These are phyloP conservation scores for Pantelozetes paolii DNA, from an alignment of 2,888 invertebrate genomes.

Conservation along the genomic window DNA sequence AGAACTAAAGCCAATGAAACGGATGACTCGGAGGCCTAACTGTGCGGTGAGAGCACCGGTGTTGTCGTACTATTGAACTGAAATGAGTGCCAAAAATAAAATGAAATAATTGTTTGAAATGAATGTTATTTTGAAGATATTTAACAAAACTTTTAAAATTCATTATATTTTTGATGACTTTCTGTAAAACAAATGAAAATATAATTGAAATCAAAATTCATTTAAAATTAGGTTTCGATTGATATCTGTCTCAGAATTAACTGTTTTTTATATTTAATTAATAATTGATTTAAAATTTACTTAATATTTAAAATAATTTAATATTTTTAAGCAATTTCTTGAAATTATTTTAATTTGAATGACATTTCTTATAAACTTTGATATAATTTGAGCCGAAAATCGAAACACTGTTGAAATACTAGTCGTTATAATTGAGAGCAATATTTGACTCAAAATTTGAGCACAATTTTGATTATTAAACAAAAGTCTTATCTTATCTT, in stretches of 20 bases:
- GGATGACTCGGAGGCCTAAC: slow-evolving; percentile 21
- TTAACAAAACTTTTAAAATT: neutral
- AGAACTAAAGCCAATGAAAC: neutral
- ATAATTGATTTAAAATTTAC: neutral
- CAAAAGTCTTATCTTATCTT: neutral
- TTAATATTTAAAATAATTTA: neutral
- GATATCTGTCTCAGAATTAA: neutral
- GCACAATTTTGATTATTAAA: neutral
- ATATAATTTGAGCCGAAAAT: neutral
- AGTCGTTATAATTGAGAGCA: slow-evolving; percentile 16
- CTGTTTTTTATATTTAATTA: too few species aligned
- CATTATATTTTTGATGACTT: neutral
- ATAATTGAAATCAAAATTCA: neutral
- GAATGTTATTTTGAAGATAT: too few species aligned
- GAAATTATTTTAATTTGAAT: neutral
- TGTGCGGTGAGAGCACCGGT: too few species aligned
- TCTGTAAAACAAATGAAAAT: neutral
- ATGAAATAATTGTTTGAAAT: neutral
- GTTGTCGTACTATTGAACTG: too few species aligned
- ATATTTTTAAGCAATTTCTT: neutral
- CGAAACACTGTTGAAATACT: slow-evolving; percentile 17
- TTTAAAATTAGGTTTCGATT: neutral
- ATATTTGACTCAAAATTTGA: slow-evolving; percentile 7
- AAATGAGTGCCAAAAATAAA: neutral
- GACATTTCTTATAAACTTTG: neutral